Base-by-base conservation (phyloP, 2,888 invertebrate genomes). In the Lordiphosa andalusiaca region DNA sequence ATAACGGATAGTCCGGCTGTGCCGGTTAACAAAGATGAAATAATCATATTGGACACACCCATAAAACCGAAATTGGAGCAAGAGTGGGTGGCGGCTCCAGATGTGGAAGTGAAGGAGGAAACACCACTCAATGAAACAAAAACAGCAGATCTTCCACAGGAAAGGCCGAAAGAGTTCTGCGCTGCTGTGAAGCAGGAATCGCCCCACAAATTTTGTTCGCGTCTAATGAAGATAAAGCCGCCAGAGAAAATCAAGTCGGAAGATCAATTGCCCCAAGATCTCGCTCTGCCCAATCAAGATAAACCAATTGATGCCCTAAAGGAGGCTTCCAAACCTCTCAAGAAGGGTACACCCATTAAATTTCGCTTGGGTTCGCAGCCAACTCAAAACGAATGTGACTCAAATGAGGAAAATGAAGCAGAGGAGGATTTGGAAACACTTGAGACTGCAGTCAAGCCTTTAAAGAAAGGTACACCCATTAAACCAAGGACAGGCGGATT, bases 321-420 rank as follows among this genome's bases (percentile, higher is more conserved):
- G 19, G 9, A 10, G 2, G 50, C 52, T 21, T 52, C 30, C 0
- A 59, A 56, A 9, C 52, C 68, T 0, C n/a, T 35, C 2, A 33
- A 21, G 10, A 61, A 57, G n/a, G 58, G 56, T 7, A 72, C 75
- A 6, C 75, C 78, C 1, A 30, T 63, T 4, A 62, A 71, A 36
- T 21, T 16, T 41, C 44, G 44, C 9, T 33, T 33, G 10, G 25
- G 13, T 35, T 4, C 40, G 12, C 3, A 41, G 64, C 0, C 58
- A 58, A 47, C 5, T 10, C 6, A 10, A 38, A 49, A 30, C 46
- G 0, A 54, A 71, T 7, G 5, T 16, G 10, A 44, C 33, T 16
- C 44, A 9, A 30, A 25, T 19, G 4, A 33, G 0, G 3, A 21
- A 0, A 53, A 53, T 6, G 53, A 56, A 0, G 19, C 19, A 0